Conservation (phyloP, 2,113 vertebrate genomes). For the Anguilla japonica region DNA sequence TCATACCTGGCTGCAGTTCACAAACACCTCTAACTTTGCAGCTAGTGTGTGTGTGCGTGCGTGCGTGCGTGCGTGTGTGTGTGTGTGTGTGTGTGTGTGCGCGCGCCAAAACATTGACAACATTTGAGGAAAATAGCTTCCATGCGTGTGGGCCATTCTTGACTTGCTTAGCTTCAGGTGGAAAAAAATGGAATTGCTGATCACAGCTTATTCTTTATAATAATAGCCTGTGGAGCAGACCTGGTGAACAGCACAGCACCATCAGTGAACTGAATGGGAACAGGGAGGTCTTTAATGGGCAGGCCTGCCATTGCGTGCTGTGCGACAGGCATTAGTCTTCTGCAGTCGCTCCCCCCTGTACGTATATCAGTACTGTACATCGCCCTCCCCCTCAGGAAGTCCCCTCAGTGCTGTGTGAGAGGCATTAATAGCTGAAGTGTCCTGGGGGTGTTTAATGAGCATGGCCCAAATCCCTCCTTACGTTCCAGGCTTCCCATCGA, state of each 20-base stretch:
- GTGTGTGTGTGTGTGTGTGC: neutral
- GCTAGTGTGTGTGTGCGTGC: neutral
- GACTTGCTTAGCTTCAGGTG: neutral
- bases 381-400: neutral
- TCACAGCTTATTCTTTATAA: neutral
- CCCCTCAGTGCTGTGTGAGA: neutral
- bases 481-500: neutral
- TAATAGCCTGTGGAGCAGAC: neutral
- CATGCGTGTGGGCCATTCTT: neutral
- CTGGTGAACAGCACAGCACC: neutral
- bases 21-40: neutral
- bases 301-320: neutral
- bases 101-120: neutral
- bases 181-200: neutral
- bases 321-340: neutral
- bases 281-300: neutral
- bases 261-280: neutral
- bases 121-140: neutral
- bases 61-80: neutral
- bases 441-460: constrained; percentile 13
- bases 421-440: neutral
- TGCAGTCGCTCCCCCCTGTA: neutral
- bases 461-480: neutral
- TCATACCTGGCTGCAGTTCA: neutral
- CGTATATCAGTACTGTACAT: neutral